Conservation (phyloP, 1,140 invertebrate species). For the Papilio xuthus region DNA sequence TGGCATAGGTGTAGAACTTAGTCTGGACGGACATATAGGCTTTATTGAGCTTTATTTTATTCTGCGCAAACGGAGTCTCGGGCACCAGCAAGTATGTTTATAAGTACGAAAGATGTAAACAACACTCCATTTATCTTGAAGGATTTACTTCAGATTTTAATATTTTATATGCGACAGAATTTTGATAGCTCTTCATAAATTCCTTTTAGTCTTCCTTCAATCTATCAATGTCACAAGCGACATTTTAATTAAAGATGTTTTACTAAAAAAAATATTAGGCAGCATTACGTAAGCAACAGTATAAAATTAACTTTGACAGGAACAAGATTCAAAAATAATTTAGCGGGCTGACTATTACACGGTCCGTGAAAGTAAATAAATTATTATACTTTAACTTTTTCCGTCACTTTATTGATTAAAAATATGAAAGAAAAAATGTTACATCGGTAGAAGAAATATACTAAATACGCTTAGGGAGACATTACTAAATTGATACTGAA, state of each 20-base stretch:
- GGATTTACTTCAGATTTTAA: constrained; percentile 15
- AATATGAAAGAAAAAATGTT: background rate
- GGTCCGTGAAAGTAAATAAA: background rate
- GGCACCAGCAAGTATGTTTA: background rate
- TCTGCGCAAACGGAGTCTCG: too few relatives aligned
- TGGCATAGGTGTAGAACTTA: too few relatives aligned
- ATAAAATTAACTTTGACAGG: background rate
- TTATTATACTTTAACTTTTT: background rate
- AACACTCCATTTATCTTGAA: background rate
- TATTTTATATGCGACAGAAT: constrained; percentile 18
- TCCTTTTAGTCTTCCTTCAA: background rate
- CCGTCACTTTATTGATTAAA: background rate
- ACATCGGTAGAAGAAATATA: background rate
- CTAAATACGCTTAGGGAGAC: background rate
- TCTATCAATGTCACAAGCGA: constrained; percentile 11
- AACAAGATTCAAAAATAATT: background rate
- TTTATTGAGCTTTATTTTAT: too few relatives aligned
- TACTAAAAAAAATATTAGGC: background rate
- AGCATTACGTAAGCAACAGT: background rate
- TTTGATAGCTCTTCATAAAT: constrained; percentile 19
- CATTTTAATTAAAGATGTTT: constrained; percentile 7
- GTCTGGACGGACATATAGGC: too few relatives aligned
- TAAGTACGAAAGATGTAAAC: background rate
- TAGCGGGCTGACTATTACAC: background rate
- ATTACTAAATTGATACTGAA: background rate